Evolutionary conservation across 2,797 vertebrate genomes (phyloP), one percentile per base, ranked within the genome.

Genomic region (Diceros bicornis): DNA sequence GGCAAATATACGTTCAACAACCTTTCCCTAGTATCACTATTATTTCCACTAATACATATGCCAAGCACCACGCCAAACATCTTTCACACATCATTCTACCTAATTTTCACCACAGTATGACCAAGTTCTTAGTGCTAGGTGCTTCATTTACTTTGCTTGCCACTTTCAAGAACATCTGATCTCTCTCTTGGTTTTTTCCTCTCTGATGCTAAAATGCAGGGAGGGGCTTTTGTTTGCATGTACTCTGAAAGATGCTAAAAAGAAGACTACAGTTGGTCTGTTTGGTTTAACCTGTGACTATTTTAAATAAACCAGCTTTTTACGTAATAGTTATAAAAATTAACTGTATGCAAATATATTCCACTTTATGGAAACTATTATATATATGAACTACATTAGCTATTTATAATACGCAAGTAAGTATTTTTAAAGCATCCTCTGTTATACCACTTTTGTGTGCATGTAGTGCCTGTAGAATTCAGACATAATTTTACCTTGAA

Each of bases 271-370:
- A 87, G 9, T 34, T 89, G 52, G 62, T 75, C 21, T 79, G 92
- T 82, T 41, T 89, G 20, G 14, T 69, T 96, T 83, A 96, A 84
- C 44, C 44, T 77, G 57, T 44, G 21, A 52, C 77, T 75, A 68
- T 74, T 88, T 92, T 25, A 84, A 93, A 79, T 92, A 88, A 87
- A 47, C 77, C 50, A 92, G 32, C 27, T 50, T 88, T 69, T 86
- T 66, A 77, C 29, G 21, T 77, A 62, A 71, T 37, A 96, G 79
- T 79, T 89, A 75, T 2, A 74, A 94, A 87, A 68, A 82, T 61
- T 61, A 92, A 78, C 25, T 78, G 6, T 41, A 27, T n/a, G 17
- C 21, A 88, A 72, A 69, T 41, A 71, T 21, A 75, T 50, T 78
- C 69, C 6, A 75, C 16, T 83, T 75, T 44, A 62, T 47, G 44